Evolutionary conservation across 2,113 vertebrate genomes (phyloP).

Genomic region (Cephalopterus ornatus): DNA sequence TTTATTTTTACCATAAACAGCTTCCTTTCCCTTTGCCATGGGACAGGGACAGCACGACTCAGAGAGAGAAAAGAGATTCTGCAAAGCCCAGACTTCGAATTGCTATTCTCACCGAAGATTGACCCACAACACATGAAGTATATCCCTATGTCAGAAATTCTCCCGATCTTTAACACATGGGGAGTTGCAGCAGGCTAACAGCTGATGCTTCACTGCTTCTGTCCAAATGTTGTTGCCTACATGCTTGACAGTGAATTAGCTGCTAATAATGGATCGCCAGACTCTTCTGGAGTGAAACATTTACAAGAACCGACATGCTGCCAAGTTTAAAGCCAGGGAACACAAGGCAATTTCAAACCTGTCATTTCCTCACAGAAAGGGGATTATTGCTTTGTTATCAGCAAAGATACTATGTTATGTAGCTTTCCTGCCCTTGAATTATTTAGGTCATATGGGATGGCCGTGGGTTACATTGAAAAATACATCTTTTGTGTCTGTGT

Average conservation of each 20-base stretch:
- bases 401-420: slow-evolving; percentile 13
- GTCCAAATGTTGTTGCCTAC: slow-evolving; percentile 39
- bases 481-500: neutral
- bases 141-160: neutral
- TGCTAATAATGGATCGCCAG: slow-evolving; percentile 54
- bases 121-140: neutral
- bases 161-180: neutral
- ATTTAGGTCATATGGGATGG: neutral
- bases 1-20: neutral
- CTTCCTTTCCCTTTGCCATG: neutral
- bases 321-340: slow-evolving; percentile 56
- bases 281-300: slow-evolving; percentile 16
- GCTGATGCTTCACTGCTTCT: neutral
- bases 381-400: slow-evolving; percentile 61
- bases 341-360: slow-evolving; percentile 70
- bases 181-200: neutral
- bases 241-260: slow-evolving; percentile 44
- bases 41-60: neutral
- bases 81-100: neutral
- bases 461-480: neutral
- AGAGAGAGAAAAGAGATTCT: neutral
- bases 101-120: neutral
- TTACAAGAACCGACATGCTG: slow-evolving; percentile 47
- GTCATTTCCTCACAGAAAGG: slow-evolving; percentile 62
- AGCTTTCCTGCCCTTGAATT: slow-evolving; percentile 33